Evolutionary conservation across 2,888 invertebrate species (phyloP).

Genomic region (Penaeus monodon): DNA sequence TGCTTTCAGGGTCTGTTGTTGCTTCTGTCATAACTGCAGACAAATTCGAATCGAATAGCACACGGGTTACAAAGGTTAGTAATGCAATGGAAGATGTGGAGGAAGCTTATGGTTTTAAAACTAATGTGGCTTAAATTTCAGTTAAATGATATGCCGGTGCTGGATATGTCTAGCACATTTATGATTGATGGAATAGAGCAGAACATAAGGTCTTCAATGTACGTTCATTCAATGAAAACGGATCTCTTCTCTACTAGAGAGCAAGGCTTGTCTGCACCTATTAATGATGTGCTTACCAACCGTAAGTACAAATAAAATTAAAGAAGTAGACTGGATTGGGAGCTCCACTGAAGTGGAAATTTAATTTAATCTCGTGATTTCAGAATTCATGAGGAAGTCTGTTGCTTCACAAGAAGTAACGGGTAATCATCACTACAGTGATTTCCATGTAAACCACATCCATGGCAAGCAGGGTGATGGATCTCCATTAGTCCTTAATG

Average conservation of each 20-base stretch:
- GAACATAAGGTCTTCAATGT: not conserved
- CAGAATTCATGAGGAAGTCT: constrained; percentile 10
- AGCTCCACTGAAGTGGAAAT: no score
- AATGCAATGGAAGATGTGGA: not conserved
- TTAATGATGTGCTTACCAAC: constrained; percentile 5
- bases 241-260: not conserved
- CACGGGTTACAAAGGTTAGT: not conserved
- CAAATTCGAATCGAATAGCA: not conserved
- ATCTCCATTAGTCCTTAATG: not conserved
- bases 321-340: no score
- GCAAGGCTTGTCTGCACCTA: not conserved
- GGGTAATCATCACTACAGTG: constrained; percentile 20
- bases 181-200: constrained; percentile 20
- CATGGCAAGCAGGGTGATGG: not conserved
- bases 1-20: not conserved
- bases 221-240: not conserved
- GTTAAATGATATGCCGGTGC: constrained; percentile 4
- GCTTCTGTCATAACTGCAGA: not conserved
- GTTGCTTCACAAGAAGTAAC: not conserved
- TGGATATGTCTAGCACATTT: not conserved
- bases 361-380: not conserved
- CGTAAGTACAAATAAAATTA: not conserved
- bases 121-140: no score
- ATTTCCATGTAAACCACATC: not conserved
- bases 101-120: no score